A percentile compares a stretch with the other conserved stretches of the same genome.
These are phyloP conservation scores for Hipposideros armiger DNA, from an alignment of 2,113 vertebrate species.

Conservation along the genomic window DNA sequence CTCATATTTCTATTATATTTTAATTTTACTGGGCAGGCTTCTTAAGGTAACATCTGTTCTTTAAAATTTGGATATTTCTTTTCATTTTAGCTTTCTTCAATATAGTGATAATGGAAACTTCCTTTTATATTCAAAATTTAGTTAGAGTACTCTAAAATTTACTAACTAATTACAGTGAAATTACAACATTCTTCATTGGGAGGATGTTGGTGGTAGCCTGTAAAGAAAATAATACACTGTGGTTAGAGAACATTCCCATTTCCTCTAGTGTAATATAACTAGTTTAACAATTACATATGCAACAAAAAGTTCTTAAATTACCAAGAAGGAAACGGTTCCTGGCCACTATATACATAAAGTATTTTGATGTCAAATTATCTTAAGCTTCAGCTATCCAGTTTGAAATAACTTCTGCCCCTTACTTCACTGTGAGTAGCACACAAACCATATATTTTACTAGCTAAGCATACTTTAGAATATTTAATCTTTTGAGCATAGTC, in stretches of 20 bases:
- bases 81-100: slow-evolving; percentile 23
- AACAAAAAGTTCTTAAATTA: not conserved
- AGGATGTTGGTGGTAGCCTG: not conserved
- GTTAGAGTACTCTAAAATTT: not conserved
- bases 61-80: not conserved
- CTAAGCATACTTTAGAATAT: not conserved
- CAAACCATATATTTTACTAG: not conserved
- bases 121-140: slow-evolving; percentile 23
- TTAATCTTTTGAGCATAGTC: not conserved
- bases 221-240: slow-evolving; percentile 27
- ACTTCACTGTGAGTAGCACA: not conserved
- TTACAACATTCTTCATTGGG: not conserved
- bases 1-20: not conserved
- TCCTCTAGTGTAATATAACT: slow-evolving; percentile 1
- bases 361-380: slow-evolving; percentile 14
- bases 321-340: not conserved
- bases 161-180: slow-evolving; percentile 15
- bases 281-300: not conserved
- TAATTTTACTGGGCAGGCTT: not conserved
- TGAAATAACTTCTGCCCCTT: slow-evolving; percentile 2
- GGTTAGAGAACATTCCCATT: not conserved
- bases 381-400: not conserved
- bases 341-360: not conserved
- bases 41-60: not conserved
- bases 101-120: not conserved